These are phyloP conservation scores for Amblyornis subalaris DNA, from an alignment of 2,113 vertebrate species.

Conservation along the genomic window DNA sequence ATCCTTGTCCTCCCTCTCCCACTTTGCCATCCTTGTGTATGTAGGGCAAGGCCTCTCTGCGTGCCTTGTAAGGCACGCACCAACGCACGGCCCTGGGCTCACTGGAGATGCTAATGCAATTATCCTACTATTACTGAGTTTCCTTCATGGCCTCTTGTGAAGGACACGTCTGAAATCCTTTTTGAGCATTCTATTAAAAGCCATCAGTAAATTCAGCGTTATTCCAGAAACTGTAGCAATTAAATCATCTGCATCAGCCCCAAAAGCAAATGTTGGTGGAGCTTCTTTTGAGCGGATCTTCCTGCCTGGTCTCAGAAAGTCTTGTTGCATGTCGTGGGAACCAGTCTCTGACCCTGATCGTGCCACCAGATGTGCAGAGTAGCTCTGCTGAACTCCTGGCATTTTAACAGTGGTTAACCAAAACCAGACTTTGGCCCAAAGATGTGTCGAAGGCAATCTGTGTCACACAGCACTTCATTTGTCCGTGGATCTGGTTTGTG, in stretches of 20 bases:
- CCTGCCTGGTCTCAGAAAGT: neutral
- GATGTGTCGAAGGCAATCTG: neutral
- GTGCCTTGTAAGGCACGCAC: neutral
- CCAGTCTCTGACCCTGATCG: neutral
- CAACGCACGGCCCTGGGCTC: neutral
- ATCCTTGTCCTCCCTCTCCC: neutral
- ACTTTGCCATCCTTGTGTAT: neutral
- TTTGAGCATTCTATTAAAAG: conserved; percentile 49
- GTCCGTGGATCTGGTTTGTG: neutral
- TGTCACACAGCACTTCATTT: neutral
- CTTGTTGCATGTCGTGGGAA: rapidly evolving
- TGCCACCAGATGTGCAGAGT: neutral
- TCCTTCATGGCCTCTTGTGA: conserved; percentile 51
- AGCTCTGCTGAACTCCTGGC: neutral
- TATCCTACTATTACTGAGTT: conserved; percentile 17
- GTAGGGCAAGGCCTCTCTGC: conserved; percentile 10
- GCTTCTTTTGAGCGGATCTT: neutral
- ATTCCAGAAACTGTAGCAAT: neutral
- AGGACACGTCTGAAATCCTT: conserved; percentile 33
- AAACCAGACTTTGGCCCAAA: neutral
- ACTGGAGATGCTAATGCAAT: conserved; percentile 50
- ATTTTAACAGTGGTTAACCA: neutral
- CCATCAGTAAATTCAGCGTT: neutral
- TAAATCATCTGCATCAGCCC: neutral
- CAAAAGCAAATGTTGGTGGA: neutral